Percentiles rank a stretch among this genome's conserved stretches.
phyloP scores from a whole-genome alignment of 2,113 vertebrate genomes.

The Zosterops hypoxanthus region DNA sequence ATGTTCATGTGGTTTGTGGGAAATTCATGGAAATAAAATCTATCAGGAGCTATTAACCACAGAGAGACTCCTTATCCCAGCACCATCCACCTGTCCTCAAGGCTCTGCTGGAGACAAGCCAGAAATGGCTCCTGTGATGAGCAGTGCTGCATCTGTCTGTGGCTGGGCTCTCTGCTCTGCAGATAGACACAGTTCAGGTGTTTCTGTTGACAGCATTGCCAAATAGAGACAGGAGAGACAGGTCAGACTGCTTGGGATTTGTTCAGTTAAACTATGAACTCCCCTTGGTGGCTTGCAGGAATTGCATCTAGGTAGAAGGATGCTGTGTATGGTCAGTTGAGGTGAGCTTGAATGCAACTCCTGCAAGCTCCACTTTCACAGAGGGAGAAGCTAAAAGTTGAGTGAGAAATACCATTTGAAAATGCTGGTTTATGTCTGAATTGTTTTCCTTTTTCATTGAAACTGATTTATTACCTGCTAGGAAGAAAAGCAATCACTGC shows the following conservation, averaged over 20 bases:
- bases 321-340: not conserved
- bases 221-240: not conserved
- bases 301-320: not conserved
- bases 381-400: not conserved
- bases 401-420: not conserved
- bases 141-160: not conserved
- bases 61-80: not conserved
- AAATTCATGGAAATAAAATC: constrained; percentile 5
- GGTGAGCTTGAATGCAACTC: not conserved
- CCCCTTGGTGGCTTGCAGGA: not conserved
- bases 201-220: not conserved
- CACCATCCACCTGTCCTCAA: not conserved
- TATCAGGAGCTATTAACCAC: not conserved
- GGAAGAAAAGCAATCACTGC: not conserved
- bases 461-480: not conserved
- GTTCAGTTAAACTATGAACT: not conserved
- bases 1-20: constrained; percentile 1
- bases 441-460: not conserved
- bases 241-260: not conserved
- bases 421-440: not conserved
- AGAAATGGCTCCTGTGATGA: not conserved
- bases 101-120: not conserved
- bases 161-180: not conserved
- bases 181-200: not conserved
- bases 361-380: not conserved